Evolutionary conservation across 2,113 vertebrate genomes (phyloP).

Genomic region (Alectura lathami): DNA sequence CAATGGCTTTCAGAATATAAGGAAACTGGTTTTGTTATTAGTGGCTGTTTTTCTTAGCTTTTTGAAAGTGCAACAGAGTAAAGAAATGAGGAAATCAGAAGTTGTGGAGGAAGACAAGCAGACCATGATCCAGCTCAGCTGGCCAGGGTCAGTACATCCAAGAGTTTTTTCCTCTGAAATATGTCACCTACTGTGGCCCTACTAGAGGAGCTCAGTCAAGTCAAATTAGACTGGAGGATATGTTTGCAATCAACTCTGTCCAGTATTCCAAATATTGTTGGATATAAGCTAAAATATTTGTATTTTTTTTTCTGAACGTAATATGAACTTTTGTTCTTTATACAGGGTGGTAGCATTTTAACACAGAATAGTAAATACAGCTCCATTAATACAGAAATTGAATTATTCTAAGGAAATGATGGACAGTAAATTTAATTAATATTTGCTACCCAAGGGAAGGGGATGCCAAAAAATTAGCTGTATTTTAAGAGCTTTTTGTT

Average conservation of each 20-base stretch:
- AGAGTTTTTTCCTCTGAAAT: not conserved
- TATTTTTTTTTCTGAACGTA: not conserved
- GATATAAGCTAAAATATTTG: not conserved
- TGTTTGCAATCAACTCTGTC: not conserved
- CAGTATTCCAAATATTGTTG: not conserved
- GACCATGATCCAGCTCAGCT: not conserved
- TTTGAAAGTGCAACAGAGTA: not conserved
- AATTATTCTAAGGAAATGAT: not conserved
- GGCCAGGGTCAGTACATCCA: not conserved
- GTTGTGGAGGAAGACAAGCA: not conserved
- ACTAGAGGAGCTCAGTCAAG: not conserved
- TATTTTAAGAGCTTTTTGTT: not conserved
- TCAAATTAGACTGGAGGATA: not conserved
- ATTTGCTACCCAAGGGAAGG: not conserved
- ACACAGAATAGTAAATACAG: not conserved
- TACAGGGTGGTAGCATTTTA: not conserved
- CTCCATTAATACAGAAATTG: not conserved
- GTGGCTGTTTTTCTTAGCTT: not conserved
- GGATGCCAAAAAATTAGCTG: not conserved
- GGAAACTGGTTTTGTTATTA: not conserved
- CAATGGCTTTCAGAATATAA: slow-evolving; percentile 1
- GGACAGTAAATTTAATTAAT: not conserved
- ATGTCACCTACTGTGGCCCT: not conserved
- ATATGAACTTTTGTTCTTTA: not conserved
- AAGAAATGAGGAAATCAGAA: not conserved